Evolutionary conservation across 2,113 vertebrate genomes (phyloP).

Genomic region (Notechis scutatus): DNA sequence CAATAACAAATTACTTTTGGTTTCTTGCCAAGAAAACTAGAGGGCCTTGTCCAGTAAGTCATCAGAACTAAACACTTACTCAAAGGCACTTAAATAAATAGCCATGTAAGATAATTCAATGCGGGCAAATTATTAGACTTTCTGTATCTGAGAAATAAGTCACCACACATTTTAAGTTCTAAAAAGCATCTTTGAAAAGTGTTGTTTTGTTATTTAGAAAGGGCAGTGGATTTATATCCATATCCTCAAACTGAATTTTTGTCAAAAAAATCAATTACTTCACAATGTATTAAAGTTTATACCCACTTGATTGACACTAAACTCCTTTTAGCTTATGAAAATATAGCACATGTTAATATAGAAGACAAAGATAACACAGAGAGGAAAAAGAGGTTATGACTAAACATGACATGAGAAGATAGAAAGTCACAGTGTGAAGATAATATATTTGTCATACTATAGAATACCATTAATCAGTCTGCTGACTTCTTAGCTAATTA

Average conservation of each 20-base stretch:
- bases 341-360: neutral
- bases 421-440: neutral
- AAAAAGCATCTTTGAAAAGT: neutral
- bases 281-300: neutral
- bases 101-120: neutral
- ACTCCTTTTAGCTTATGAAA: neutral
- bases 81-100: neutral
- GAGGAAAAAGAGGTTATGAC: neutral
- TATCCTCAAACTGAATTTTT: neutral
- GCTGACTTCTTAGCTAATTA: neutral
- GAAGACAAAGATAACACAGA: neutral
- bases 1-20: neutral
- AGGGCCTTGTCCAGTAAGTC: neutral
- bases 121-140: neutral
- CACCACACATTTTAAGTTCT: neutral
- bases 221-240: neutral
- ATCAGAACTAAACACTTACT: neutral
- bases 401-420: neutral
- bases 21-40: neutral
- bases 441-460: neutral
- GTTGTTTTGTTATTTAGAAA: neutral
- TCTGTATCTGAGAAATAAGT: neutral
- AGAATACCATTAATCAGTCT: neutral
- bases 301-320: neutral
- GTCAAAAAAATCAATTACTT: neutral